Evolutionary conservation across 2,888 invertebrate genomes (phyloP), one percentile per base, ranked within the genome.

Genomic region (Apodemia hepburni): DNA sequence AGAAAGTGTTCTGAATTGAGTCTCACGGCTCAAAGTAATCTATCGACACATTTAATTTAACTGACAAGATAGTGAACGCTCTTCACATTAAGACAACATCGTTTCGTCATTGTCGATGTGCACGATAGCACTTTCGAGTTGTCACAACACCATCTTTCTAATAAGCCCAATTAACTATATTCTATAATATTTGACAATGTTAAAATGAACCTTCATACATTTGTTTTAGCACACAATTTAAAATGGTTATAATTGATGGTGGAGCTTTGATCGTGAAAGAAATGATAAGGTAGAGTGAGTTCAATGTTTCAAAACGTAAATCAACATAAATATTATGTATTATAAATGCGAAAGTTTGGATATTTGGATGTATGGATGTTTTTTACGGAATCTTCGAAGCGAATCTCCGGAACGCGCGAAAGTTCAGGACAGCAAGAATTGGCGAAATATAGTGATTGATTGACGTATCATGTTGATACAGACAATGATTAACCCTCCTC

Each of bases 91-190:
- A 90, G 90, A 90, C 90, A 90, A 86, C 87, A 84, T 87, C 90
- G 91, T 91, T 91, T 91, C 91, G 90, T 91, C 91, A 90, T 89
- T 91, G 91, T 91, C 87, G 91, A 90, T 91, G 87, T 79, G 77
- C 89, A 90, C 89, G 91, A 91, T 91, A 91, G 83, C 90, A 89
- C 90, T 90, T 86, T 86, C 79, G 77, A 78, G 83, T 89, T 91
- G 91, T 91, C 91, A 91, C 90, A 91, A 91, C 90, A 91, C 85
- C 82, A 87, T 90, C 89, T 87, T 78, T 82, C 84, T 90, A 91
- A 91, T 91, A 89, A 90, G 88, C 81, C 90, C 90, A 91, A 91
- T 91, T 91, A 91, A 90, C 85, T 85, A 81, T 79, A 86, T 80
- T 81, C 77, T 80, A 77, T 73, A 69, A 69, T 68, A 69, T 68